These are phyloP conservation scores for Fabriciana adippe DNA, from an alignment of 2,888 invertebrate species.

Conservation along the genomic window DNA sequence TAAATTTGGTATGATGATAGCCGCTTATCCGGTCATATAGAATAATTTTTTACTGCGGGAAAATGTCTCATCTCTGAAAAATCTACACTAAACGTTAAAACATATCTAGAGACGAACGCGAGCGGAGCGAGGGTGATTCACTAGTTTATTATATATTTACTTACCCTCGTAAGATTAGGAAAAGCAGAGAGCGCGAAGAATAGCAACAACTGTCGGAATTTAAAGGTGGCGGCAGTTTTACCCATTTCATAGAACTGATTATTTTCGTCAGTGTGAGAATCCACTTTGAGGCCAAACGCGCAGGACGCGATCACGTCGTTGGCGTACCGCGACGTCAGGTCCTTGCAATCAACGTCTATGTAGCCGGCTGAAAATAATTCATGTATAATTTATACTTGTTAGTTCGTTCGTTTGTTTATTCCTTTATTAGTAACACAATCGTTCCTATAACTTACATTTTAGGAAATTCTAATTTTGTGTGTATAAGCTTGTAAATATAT, in stretches of 20 bases:
- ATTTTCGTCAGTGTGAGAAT: conserved; percentile 76
- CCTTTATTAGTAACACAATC: too few species aligned
- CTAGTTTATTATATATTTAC: background rate
- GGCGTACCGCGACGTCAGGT: conserved; percentile 66
- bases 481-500: too few species aligned
- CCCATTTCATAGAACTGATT: conserved; percentile 81
- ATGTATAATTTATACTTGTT: background rate
- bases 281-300: conserved; percentile 76
- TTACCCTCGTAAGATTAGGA: conserved; percentile 36
- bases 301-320: conserved; percentile 79
- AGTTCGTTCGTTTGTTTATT: too few species aligned
- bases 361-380: conserved; percentile 40
- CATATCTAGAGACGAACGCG: too few species aligned
- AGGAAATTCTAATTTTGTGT: too few species aligned
- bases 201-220: conserved; percentile 43
- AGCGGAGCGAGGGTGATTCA: too few species aligned
- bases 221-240: conserved; percentile 65
- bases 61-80: too few species aligned
- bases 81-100: too few species aligned
- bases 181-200: conserved; percentile 43
- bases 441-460: too few species aligned
- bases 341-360: conserved; percentile 65
- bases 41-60: too few species aligned
- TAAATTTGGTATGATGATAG: too few species aligned
- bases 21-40: too few species aligned